Base-by-base conservation (phyloP, 1,140 invertebrate genomes). In the Mercenaria mercenaria region DNA sequence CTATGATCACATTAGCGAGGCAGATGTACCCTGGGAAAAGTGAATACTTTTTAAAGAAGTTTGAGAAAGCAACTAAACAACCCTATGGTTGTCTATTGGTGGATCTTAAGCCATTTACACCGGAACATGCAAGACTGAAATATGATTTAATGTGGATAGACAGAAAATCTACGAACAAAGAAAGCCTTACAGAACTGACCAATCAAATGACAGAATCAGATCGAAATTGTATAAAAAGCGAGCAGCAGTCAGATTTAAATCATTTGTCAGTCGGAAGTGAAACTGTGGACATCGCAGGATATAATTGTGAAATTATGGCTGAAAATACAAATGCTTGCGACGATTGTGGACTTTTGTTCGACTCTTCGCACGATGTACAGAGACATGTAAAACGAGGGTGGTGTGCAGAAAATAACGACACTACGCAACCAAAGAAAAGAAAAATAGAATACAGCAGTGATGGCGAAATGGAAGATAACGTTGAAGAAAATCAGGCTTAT, bases 331-430 rank as follows among this genome's bases (percentile, higher is more conserved):
- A n/a, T n/a, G n/a, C n/a, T n/a, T n/a, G n/a, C n/a, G n/a, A n/a
- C n/a, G n/a, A n/a, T n/a, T n/a, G n/a, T n/a, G n/a, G n/a, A n/a
- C n/a, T n/a, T n/a, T n/a, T n/a, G n/a, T n/a, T n/a, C n/a, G n/a
- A n/a, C n/a, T 37, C 81, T 26, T 3, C 39, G 6, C 81, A 83
- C 37, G 56, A 67, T 41, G 81, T 83, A 18, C 81, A 83, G 56
- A 83, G 81, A 69, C 81, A 83, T 47, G 81, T 83, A n/a, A 61
- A 83, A 83, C 29, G 59, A 29, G 81, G 81, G n/a, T 83, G 81
- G 81, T 83, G 81, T 37, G 8, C 59, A 50, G 81, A 83, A 39
- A n/a, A n/a, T n/a, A n/a, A n/a, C n/a, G n/a, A n/a, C n/a, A n/a
- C n/a, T n/a, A n/a, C n/a, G n/a, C n/a, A n/a, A n/a, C n/a, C n/a